Evolutionary conservation across 2,797 vertebrate genomes (phyloP).

Genomic region (Gobionotothen gibberifrons): DNA sequence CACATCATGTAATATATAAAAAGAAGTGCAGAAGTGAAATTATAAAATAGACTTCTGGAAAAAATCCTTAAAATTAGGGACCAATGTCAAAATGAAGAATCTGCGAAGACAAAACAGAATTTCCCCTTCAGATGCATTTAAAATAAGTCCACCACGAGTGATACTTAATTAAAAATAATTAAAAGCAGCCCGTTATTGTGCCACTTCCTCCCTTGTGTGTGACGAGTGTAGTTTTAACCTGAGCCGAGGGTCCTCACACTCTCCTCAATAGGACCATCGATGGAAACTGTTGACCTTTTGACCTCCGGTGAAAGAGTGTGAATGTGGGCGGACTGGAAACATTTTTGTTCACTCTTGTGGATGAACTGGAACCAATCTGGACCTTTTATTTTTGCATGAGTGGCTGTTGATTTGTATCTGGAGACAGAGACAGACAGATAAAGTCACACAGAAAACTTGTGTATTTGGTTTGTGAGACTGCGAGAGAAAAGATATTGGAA

Average conservation of each 20-base stretch:
- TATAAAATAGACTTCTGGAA: no score
- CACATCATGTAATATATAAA: no score
- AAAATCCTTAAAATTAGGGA: no score
- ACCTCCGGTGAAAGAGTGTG: constrained; percentile 38
- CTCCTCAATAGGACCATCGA: constrained; percentile 48
- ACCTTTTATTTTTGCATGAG: constrained; percentile 58
- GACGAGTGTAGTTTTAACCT: constrained; percentile 16
- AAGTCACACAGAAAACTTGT: constrained; percentile 36
- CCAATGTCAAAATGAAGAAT: not conserved
- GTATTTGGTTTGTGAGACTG: constrained; percentile 43
- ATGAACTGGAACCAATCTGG: constrained; percentile 72
- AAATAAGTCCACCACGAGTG: not conserved
- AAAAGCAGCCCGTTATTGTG: not conserved
- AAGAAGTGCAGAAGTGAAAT: no score
- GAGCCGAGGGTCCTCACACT: constrained; percentile 30
- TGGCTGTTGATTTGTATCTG: constrained; percentile 64
- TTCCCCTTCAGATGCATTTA: not conserved
- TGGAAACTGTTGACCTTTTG: constrained; percentile 58
- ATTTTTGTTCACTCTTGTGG: constrained; percentile 70
- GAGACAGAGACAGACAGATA: constrained; percentile 55
- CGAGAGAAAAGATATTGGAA: constrained; percentile 20
- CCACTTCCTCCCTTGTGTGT: constrained; percentile 4
- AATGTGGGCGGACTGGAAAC: constrained; percentile 65
- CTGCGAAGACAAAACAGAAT: not conserved
- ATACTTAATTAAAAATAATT: not conserved